Evolutionary conservation across 2,797 vertebrate species (phyloP), one percentile per base, ranked within the genome.

Genomic region (Peromyscus melanophrys): DNA sequence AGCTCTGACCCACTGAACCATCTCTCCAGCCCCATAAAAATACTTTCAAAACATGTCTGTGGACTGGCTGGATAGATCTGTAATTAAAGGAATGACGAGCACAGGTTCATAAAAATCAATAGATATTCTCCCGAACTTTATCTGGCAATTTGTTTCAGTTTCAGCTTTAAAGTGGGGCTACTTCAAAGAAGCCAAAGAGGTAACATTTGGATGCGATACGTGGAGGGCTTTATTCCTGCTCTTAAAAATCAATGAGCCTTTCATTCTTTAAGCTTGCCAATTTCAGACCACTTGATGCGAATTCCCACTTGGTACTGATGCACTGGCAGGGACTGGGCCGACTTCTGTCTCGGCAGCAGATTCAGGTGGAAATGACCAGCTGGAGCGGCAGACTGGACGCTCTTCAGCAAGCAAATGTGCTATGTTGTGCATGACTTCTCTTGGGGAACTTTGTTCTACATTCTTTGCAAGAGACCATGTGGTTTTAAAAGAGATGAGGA

Each of bases 181-280:
- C 59, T 46, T 96, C 63, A 85, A 89, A 63, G 21, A 83, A 43
- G 25, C 59, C 82, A 89, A 90, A 87, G 69, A 90, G 75, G 17
- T 46, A 89, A 46, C 37, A 87, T 92, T 91, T 95, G 73, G 75
- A 92, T 59, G 40, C n/a, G 27, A 71, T 40, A 71, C 37, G 71
- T 52, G 59, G 34, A 96, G n/a, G 84, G 86, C 46, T 91, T 95
- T 84, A 93, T 76, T 83, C 34, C 83, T 59, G 46, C 71, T 95
- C 94, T 94, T 94, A 97, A 96, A 97, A 94, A 59, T 89, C 87
- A 93, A 92, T n/a, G 83, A 97, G 84, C 43, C 96, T 96, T 94
- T 94, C 61, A 69, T 84, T 82, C 94, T 90, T 67, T 7, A 90
- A 92, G 90, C 31, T 90, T 94, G 57, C 69, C 80, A 31, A 92